Evolutionary conservation across 2,888 invertebrate genomes (phyloP).

Genomic region (Poecilobothrus nobilitatus): DNA sequence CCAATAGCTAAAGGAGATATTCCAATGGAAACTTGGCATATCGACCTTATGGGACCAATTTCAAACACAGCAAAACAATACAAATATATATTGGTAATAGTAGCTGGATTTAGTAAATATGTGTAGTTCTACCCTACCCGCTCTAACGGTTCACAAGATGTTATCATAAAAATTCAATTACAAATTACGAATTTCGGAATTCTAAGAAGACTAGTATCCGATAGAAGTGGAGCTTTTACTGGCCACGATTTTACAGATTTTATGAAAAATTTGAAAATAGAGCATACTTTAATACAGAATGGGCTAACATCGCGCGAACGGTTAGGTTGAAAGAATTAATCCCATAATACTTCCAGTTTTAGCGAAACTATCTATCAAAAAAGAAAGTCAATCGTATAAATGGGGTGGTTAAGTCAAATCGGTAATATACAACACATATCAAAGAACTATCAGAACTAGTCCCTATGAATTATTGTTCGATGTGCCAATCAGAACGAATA

Average conservation of each 20-base stretch:
- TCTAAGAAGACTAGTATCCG: too few species aligned
- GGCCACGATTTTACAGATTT: too few species aligned
- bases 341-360: too few species aligned
- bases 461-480: conserved; percentile 13
- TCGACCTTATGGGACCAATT: conserved; percentile 34
- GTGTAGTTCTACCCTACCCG: conserved; percentile 11
- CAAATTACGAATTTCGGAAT: too few species aligned
- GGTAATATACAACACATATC: conserved; percentile 8
- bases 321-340: conserved; percentile 14
- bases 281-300: too few species aligned
- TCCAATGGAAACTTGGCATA: conserved; percentile 30
- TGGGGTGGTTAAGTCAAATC: not conserved
- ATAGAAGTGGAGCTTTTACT: too few species aligned
- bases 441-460: too few species aligned
- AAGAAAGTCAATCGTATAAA: conserved; percentile 15
- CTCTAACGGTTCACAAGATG: too few species aligned
- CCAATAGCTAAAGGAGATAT: conserved; percentile 29
- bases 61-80: conserved; percentile 22
- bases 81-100: conserved; percentile 31
- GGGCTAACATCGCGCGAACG: too few species aligned
- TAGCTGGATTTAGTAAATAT: conserved; percentile 31
- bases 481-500: not conserved
- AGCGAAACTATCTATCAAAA: too few species aligned
- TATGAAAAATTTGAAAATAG: too few species aligned
- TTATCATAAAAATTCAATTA: too few species aligned